Conservation (phyloP, 1,140 invertebrate species). For the Drosophila kohkoa region DNA sequence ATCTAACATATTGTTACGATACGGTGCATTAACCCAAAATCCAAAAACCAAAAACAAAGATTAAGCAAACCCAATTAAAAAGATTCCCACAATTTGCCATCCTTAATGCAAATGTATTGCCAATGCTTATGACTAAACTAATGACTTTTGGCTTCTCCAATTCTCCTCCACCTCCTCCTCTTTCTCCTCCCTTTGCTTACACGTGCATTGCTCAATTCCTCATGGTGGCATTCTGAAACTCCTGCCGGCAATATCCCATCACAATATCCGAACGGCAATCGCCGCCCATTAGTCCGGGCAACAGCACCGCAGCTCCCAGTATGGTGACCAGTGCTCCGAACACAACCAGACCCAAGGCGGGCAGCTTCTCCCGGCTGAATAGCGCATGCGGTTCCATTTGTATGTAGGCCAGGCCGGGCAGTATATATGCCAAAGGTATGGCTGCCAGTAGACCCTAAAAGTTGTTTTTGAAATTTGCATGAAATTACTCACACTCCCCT, state of each 20-base stretch:
- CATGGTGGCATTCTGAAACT: constrained; percentile 65
- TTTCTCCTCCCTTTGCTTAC: not conserved
- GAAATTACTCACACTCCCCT: constrained; percentile 34
- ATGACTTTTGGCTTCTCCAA: constrained; percentile 44
- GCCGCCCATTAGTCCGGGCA: constrained; percentile 76
- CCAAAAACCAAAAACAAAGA: not conserved
- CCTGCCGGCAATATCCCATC: constrained; percentile 81
- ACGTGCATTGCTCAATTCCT: constrained; percentile 45
- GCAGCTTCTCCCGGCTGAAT: constrained; percentile 89
- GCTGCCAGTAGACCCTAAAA: constrained; percentile 92
- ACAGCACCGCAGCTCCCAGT: constrained; percentile 85
- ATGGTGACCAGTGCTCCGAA: constrained; percentile 91
- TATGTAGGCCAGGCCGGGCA: constrained; percentile 93
- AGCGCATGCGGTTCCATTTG: constrained; percentile 90
- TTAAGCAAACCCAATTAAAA: constrained; percentile 7
- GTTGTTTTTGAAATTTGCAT: constrained; percentile 56
- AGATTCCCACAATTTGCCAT: constrained; percentile 18
- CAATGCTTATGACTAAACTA: constrained; percentile 48
- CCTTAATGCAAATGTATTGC: constrained; percentile 41
- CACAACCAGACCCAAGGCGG: constrained; percentile 89
- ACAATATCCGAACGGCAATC: constrained; percentile 83
- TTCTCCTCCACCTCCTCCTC: constrained; percentile 5
- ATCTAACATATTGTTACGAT: constrained; percentile 2
- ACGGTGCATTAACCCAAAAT: not conserved
- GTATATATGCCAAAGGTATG: constrained; percentile 93